These are phyloP conservation scores for Serinus canaria DNA, from an alignment of 2,113 vertebrate genomes.

Conservation along the genomic window DNA sequence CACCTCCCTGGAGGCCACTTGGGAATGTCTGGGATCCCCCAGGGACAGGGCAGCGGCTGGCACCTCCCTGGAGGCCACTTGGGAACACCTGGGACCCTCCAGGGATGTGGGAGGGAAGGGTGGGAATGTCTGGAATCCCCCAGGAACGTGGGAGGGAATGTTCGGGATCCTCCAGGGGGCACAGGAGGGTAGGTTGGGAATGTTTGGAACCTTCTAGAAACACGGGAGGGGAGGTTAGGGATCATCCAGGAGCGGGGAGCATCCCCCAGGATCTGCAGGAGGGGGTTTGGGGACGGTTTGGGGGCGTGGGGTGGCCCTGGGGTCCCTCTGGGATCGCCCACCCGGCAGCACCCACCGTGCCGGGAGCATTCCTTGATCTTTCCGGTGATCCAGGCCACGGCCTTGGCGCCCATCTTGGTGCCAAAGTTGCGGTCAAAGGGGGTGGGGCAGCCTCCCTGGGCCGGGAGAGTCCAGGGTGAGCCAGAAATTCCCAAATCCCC, in stretches of 20 bases:
- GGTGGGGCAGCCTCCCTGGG: not conserved
- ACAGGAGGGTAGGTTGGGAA: not conserved
- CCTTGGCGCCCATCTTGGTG: not conserved
- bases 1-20: too few species aligned
- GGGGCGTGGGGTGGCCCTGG: not conserved
- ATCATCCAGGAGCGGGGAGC: not conserved
- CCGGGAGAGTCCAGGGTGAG: not conserved
- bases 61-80: too few species aligned
- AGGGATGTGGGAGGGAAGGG: too few species aligned
- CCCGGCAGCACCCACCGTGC: not conserved
- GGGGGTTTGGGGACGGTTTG: not conserved
- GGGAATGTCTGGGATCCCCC: too few species aligned
- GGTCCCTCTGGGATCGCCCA: not conserved
- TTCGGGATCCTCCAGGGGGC: not conserved
- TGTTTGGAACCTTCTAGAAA: too few species aligned
- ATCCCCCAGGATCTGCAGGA: fast-evolving
- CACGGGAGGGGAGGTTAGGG: too few species aligned
- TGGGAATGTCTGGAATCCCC: too few species aligned
- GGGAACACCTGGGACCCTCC: too few species aligned
- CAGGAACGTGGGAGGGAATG: too few species aligned
- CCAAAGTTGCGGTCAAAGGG: not conserved
- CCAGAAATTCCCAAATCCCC: not conserved
- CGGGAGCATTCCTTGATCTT: not conserved
- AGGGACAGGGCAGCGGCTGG: too few species aligned
- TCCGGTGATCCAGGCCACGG: not conserved